These are phyloP conservation scores for Phalacrocorax brasilianus DNA, from an alignment of 2,113 vertebrate species.

Conservation along the genomic window DNA sequence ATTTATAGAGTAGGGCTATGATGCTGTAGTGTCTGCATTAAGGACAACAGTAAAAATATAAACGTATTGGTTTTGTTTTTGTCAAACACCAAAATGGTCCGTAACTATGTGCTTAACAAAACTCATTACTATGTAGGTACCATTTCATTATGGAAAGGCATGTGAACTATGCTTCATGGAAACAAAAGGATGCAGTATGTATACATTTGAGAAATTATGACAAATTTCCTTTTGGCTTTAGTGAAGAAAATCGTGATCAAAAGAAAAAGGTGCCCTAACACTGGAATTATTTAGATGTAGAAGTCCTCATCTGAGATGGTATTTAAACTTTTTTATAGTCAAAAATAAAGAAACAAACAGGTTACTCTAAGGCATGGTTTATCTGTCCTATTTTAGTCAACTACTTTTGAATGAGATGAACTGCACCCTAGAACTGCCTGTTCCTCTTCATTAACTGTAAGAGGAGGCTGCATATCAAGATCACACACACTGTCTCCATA, in stretches of 20 bases:
- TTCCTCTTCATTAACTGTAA: not conserved
- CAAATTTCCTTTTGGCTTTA: not conserved
- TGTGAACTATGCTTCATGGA: not conserved
- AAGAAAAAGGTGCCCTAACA: not conserved
- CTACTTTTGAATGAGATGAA: not conserved
- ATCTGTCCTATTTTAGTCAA: not conserved
- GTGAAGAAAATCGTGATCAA: not conserved
- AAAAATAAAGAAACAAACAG: not conserved
- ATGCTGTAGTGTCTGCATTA: not conserved
- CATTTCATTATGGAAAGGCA: not conserved
- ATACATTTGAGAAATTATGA: not conserved
- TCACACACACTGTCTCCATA: not conserved
- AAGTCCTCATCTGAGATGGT: not conserved
- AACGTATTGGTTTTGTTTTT: not conserved
- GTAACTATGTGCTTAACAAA: not conserved
- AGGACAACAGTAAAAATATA: not conserved
- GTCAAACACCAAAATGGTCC: not conserved
- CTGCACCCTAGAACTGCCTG: not conserved
- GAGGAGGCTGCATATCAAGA: not conserved
- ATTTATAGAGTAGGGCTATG: not conserved
- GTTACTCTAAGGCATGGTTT: not conserved
- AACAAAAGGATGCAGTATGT: not conserved
- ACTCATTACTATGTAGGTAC: not conserved
- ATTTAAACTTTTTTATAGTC: not conserved
- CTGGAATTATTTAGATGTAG: not conserved